Evolutionary conservation across 2,113 vertebrate species (phyloP).

Genomic region (Sapayoa aenigma): DNA sequence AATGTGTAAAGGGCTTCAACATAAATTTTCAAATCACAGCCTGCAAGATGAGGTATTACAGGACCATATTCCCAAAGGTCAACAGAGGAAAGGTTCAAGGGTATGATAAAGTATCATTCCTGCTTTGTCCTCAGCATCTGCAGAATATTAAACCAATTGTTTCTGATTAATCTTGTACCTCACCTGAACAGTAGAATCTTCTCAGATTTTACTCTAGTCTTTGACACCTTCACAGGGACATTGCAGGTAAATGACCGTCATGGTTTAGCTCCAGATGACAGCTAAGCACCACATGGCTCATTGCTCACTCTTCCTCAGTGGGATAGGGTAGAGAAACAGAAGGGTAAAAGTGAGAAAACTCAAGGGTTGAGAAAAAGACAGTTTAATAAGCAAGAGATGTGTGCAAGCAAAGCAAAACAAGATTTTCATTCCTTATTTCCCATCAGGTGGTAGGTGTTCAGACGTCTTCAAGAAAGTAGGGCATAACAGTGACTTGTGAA

Average conservation of each 20-base stretch:
- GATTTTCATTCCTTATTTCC: not conserved
- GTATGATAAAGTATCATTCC: not conserved
- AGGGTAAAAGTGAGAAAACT: not conserved
- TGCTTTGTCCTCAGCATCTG: not conserved
- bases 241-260: not conserved
- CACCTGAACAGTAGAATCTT: not conserved
- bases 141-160: not conserved
- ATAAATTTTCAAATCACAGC: not conserved
- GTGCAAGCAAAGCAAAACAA: not conserved
- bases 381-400: not conserved
- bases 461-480: not conserved
- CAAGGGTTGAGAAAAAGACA: not conserved
- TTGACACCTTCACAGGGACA: not conserved
- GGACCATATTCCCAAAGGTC: not conserved
- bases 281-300: not conserved
- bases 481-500: not conserved
- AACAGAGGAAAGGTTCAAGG: not conserved
- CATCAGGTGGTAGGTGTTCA: not conserved
- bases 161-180: not conserved
- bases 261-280: not conserved
- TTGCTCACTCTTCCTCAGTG: accelerated
- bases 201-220: not conserved
- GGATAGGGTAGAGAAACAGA: not conserved
- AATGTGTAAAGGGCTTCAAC: not conserved
- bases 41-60: not conserved